Evolutionary conservation across 64 coral and sea anemone species (phyloP), one percentile per base, ranked within the genome.

Genomic region (Porites lutea): DNA sequence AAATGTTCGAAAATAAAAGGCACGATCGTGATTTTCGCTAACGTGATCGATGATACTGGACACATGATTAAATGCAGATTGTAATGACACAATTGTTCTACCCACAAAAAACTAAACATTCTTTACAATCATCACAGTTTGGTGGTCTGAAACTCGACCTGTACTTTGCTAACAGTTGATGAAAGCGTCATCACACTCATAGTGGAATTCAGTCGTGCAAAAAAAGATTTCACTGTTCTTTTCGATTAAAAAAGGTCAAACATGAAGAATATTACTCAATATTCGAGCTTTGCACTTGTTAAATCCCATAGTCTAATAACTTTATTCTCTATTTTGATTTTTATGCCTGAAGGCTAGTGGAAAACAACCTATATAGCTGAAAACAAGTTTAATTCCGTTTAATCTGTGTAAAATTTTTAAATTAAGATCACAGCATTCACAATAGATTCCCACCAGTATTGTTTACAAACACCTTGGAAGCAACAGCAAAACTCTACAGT

Each of bases 401-500:
- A 84, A 84, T 84, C 81, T 84, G 62, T 23, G 81, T 69, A 84
- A 68, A 81, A 84, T 68, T 83, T 27, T 83, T 65, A 84, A 84
- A 21, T 84, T 67, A 84, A 68, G 81, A 84, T 84, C 81, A 52
- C 81, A 10, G 4, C 19, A 18, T 84, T 14, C 46, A 84, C 61
- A 84, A 84, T 68, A 5, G 48, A 21, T 48, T 52, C 81, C 63
- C 6, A 67, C 81, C 13, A 18, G 59, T 18, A 69, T 68, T 84
- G 81, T 84, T 84, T 84, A 84, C 81, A 84, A 84, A 84, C 81
- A 68, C 59, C 62, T 68, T n/a, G 45, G 7, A n/a, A 68, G 61
- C 46, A 84, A 49, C 69, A 84, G 61, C 44, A 50, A 68, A 48
- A 68, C 81, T 84, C 62, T 46, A 52, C 49, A n/a, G 45, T 7